These are phyloP conservation scores for Dromas ardeola DNA, from an alignment of 2,113 vertebrate genomes.

Conservation along the genomic window DNA sequence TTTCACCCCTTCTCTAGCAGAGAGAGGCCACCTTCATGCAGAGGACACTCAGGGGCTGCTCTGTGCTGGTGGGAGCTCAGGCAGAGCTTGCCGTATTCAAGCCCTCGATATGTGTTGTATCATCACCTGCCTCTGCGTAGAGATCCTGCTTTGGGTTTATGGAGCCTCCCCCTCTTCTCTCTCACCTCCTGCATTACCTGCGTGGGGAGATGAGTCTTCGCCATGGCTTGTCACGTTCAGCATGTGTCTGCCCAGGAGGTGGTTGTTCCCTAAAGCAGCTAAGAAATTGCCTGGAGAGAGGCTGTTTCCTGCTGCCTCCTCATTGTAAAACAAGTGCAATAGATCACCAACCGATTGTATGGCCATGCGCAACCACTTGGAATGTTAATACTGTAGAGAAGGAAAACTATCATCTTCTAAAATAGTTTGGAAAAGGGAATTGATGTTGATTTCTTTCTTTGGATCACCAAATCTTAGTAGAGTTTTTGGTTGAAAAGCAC, in stretches of 20 bases:
- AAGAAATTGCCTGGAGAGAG: background rate
- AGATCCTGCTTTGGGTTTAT: background rate
- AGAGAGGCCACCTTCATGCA: background rate
- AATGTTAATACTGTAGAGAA: background rate
- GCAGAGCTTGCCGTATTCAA: fast-evolving
- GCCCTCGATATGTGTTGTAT: background rate
- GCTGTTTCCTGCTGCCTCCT: background rate
- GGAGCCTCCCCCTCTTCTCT: background rate
- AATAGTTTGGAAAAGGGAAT: background rate
- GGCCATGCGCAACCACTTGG: background rate
- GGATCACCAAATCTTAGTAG: background rate
- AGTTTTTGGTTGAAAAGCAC: background rate
- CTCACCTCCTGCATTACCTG: background rate
- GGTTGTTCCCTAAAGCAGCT: background rate
- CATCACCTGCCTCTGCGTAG: background rate
- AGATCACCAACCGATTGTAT: background rate
- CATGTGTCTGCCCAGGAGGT: background rate
- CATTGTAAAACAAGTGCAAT: background rate
- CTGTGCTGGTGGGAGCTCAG: background rate
- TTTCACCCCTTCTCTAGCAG: background rate
- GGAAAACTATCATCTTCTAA: background rate
- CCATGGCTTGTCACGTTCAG: background rate
- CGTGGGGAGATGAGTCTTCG: background rate
- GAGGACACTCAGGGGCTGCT: background rate
- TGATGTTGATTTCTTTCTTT: background rate